Conservation (phyloP, 2,113 vertebrate species). For the Desmodus rotundus region DNA sequence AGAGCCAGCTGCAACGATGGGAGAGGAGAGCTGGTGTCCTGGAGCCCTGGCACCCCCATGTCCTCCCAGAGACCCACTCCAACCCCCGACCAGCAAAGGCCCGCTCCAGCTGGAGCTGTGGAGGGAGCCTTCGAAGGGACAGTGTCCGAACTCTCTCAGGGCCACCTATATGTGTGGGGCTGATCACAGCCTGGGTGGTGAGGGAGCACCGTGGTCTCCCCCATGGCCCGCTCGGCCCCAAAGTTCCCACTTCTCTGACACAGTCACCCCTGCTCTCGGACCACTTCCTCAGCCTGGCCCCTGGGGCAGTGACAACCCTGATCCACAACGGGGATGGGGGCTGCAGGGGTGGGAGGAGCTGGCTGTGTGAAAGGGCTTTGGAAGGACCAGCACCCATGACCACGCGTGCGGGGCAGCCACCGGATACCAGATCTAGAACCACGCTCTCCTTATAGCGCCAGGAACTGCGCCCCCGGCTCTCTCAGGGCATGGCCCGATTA, state of each 20-base stretch:
- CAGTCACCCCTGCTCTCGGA: background rate
- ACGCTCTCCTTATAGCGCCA: no score
- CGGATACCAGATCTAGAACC: background rate
- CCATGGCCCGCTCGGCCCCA: accelerated
- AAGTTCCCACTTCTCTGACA: background rate
- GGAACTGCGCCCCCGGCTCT: accelerated
- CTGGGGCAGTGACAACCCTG: background rate
- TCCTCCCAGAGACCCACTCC: background rate
- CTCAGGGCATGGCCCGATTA: accelerated
- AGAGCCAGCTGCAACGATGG: constrained; percentile 84
- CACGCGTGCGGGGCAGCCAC: background rate
- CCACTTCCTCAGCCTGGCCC: accelerated
- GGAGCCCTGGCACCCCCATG: accelerated
- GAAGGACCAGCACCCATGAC: background rate
- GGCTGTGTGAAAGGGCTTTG: background rate
- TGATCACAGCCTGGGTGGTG: background rate
- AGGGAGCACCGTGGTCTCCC: background rate
- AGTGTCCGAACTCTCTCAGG: background rate
- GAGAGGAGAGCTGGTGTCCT: accelerated
- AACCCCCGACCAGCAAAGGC: accelerated
- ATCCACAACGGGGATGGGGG: accelerated
- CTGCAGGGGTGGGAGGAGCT: accelerated
- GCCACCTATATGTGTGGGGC: accelerated
- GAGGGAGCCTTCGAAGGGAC: background rate
- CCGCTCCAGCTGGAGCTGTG: background rate